Conservation (phyloP, 1,140 invertebrate genomes). For the Zaprionus taronus region DNA sequence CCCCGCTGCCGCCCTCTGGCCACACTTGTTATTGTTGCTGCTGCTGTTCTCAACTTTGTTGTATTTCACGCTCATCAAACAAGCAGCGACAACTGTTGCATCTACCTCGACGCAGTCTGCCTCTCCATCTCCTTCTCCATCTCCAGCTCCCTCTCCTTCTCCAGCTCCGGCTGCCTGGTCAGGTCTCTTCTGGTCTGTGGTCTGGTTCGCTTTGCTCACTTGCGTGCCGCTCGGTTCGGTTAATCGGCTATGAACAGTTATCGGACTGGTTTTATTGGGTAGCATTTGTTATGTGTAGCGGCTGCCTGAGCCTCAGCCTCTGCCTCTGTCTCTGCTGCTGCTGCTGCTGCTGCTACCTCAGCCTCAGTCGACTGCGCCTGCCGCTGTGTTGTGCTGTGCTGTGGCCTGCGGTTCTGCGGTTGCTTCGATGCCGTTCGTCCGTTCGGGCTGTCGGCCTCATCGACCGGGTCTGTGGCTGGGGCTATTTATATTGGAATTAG, state of each 20-base stretch:
- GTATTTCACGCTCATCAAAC: conserved; percentile 80
- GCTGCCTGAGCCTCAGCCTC: conserved; percentile 19
- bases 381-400: not conserved
- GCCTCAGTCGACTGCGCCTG: not conserved
- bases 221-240: conserved; percentile 73
- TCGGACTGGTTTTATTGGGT: conserved; percentile 75
- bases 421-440: not conserved
- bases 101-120: conserved; percentile 31
- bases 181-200: conserved; percentile 22
- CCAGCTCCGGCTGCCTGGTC: not conserved
- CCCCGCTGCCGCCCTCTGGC: conserved; percentile 36
- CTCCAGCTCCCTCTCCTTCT: not conserved
- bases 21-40: conserved; percentile 50
- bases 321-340: not conserved
- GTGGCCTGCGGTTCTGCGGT: conserved; percentile 9
- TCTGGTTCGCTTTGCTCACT: conserved; percentile 47
- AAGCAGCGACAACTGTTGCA: conserved; percentile 73
- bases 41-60: conserved; percentile 69
- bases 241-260: conserved; percentile 81
- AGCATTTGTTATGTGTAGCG: conserved; percentile 70
- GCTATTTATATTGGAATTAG: conserved; percentile 76
- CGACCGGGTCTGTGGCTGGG: conserved; percentile 12
- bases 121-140: not conserved
- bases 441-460: not conserved
- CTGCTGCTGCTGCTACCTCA: too few relatives aligned